phyloP scores from a whole-genome alignment of 2,113 vertebrate species.

The Spheniscus mendiculus region DNA sequence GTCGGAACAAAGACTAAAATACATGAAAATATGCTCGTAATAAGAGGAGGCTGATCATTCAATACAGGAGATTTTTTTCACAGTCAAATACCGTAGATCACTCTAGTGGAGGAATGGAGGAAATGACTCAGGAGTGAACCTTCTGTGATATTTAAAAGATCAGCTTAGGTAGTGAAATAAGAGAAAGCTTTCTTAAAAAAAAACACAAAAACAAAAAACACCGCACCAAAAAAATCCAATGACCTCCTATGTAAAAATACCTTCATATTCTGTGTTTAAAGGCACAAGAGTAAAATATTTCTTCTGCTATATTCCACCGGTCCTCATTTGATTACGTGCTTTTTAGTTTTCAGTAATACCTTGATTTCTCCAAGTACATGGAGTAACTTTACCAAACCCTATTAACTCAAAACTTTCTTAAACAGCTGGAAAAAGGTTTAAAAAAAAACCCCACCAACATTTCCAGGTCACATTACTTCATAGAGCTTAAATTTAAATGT shows the following conservation, averaged over 20 bases:
- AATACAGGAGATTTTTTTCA: background rate
- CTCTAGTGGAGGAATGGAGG: background rate
- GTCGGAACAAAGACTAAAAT: background rate
- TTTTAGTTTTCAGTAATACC: background rate
- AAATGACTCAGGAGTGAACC: background rate
- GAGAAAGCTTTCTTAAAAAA: background rate
- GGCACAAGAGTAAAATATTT: background rate
- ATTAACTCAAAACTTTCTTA: background rate
- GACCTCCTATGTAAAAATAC: background rate
- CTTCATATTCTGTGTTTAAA: background rate
- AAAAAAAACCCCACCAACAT: background rate
- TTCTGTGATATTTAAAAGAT: background rate
- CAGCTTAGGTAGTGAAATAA: background rate
- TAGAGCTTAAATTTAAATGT: background rate
- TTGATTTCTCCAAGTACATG: background rate
- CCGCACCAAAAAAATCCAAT: background rate
- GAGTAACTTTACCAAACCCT: background rate
- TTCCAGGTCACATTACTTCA: background rate
- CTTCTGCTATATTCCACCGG: background rate
- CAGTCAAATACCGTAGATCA: too few relatives aligned
- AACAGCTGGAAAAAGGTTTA: background rate
- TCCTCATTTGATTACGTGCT: background rate
- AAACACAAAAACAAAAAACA: background rate
- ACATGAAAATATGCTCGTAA: accelerated
- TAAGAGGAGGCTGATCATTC: background rate